A percentile compares a stretch with the other conserved stretches of the same genome.
These are phyloP conservation scores for Struthidea cinerea DNA, from an alignment of 2,113 vertebrate genomes.

Conservation along the genomic window DNA sequence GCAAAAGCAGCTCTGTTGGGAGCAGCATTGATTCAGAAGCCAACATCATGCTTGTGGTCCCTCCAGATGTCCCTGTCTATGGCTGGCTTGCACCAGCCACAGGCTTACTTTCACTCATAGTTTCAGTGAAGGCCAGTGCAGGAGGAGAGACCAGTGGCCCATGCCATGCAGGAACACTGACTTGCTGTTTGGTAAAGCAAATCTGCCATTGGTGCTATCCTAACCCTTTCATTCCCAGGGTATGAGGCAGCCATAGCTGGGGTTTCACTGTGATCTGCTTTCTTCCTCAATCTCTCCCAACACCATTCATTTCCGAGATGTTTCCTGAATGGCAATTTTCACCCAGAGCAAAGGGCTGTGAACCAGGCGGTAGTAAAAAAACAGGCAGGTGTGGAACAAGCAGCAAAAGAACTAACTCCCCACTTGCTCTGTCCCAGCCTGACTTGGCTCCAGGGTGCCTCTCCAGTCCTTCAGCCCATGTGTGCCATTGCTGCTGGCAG, in stretches of 20 bases:
- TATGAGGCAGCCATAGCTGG: not conserved
- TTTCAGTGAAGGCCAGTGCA: not conserved
- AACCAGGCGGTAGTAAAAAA: not conserved
- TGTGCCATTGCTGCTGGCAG: not conserved
- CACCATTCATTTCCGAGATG: not conserved
- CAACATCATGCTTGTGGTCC: not conserved
- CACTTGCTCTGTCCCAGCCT: not conserved
- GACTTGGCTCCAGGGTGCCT: not conserved
- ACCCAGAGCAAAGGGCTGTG: not conserved
- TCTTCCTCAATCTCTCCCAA: not conserved
- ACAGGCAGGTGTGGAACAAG: not conserved
- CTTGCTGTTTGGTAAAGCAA: not conserved
- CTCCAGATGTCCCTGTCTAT: not conserved
- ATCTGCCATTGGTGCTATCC: not conserved
- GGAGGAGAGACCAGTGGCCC: not conserved
- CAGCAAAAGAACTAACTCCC: not conserved
- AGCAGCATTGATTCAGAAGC: not conserved
- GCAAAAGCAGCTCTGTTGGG: not conserved
- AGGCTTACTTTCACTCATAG: not conserved
- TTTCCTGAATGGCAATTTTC: not conserved
- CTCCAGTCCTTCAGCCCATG: not conserved
- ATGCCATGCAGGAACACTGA: accelerated
- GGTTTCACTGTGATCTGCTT: not conserved
- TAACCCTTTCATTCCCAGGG: not conserved
- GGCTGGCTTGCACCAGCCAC: not conserved